Conservation (phyloP, 2,113 vertebrate genomes). For the Tenrec ecaudatus region DNA sequence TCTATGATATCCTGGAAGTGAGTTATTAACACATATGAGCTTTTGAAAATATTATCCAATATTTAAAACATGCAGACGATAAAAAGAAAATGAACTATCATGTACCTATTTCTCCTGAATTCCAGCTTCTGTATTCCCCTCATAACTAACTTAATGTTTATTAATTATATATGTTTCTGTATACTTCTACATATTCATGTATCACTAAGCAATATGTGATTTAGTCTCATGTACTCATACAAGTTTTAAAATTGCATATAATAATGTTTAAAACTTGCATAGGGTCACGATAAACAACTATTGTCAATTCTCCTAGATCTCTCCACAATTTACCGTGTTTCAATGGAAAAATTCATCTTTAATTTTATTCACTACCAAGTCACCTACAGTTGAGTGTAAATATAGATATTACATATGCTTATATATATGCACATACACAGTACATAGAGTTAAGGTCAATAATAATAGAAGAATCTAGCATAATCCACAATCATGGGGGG, state of each 20-base stretch:
- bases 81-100: not conserved
- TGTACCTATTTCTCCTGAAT: not conserved
- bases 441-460: no score
- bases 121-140: not conserved
- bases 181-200: not conserved
- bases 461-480: no score
- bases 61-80: conserved; percentile 33
- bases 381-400: not conserved
- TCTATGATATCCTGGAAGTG: not conserved
- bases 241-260: not conserved
- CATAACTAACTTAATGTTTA: not conserved
- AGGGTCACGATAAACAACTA: conserved; percentile 53
- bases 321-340: not conserved
- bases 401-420: no score
- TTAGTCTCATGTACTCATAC: not conserved
- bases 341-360: conserved; percentile 1
- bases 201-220: not conserved
- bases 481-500: no score
- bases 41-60: conserved; percentile 1
- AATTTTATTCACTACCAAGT: conserved; percentile 18
- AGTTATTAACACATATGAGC: not conserved
- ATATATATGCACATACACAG: no score
- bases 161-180: not conserved
- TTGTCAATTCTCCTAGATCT: not conserved
- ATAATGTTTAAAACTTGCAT: conserved; percentile 11